These are phyloP conservation scores for Standfussiana lucernea DNA, from an alignment of 2,888 invertebrate genomes.

Conservation along the genomic window DNA sequence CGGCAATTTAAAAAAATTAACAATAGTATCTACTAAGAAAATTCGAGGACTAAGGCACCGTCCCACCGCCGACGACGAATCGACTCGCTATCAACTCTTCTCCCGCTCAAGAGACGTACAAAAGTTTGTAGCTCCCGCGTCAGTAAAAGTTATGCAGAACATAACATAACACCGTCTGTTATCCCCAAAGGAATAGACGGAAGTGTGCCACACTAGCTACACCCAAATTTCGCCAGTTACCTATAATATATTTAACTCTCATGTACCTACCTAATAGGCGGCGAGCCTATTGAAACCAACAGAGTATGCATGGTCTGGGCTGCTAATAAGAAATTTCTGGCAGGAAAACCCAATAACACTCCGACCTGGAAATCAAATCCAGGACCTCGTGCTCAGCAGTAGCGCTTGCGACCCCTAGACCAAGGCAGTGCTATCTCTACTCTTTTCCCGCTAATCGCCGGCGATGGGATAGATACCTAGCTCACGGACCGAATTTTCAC, in stretches of 20 bases:
- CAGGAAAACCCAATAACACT: not conserved
- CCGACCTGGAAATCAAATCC: not conserved
- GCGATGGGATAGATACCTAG: no score
- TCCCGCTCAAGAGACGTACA: not conserved
- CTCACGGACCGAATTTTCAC: slow-evolving; percentile 73
- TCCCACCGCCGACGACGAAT: not conserved
- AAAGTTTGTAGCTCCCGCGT: not conserved
- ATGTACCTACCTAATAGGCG: not conserved
- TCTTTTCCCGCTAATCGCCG: not conserved
- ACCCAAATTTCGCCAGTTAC: not conserved
- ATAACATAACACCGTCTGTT: not conserved
- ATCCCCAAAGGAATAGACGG: not conserved
- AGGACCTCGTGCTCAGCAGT: not conserved
- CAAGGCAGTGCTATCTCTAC: not conserved
- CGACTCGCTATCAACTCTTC: not conserved
- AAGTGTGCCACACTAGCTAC: not conserved
- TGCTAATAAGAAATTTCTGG: not conserved
- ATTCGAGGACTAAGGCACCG: slow-evolving; percentile 39
- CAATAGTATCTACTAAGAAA: slow-evolving; percentile 40
- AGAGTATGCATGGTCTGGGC: not conserved
- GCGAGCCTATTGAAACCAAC: not conserved
- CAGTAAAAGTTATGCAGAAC: not conserved
- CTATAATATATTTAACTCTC: not conserved
- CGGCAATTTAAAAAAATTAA: slow-evolving; percentile 28
- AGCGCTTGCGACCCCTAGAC: not conserved